Base-by-base conservation (phyloP, 2,797 vertebrate species). In the Enteromius paludinosus region DNA sequence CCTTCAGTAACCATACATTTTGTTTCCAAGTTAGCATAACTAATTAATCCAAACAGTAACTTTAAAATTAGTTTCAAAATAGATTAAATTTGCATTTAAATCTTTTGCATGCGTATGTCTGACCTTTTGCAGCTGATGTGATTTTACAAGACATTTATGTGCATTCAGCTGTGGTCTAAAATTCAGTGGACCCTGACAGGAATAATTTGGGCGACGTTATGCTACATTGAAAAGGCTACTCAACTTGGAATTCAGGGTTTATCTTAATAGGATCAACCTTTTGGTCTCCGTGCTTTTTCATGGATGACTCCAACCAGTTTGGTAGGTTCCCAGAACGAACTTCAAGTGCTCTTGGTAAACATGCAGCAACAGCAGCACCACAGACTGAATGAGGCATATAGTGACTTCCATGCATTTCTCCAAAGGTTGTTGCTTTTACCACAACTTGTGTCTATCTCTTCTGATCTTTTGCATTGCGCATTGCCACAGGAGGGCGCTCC, bases 401-500 rank as follows among this genome's bases (percentile, higher is more conserved):
- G 35, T 78, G 79, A 81, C 64, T 84, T 25, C 23, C 49, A 59
- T 76, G 68, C 18, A 74, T 76, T 71, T 73, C 66, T 75, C 56
- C 59, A 25, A 47, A 35, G 56, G 54, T 20, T 43, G 47, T 73
- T 54, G 18, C 49, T 54, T n/a, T 74, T 41, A 62, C 49, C 52
- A 43, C 69, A 85, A 25, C 15, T 20, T 61, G 43, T 56, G 33
- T 70, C 15, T 23, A 43, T 78, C n/a, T 28, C 41, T 61, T 20
- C 49, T 52, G 49, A 20, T 52, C 41, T 35, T 43, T 47, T 77
- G 35, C 72, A n/a, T 84, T 68, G 45, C 85, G 76, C 66, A 85
- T 91, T 93, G 93, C 92, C 94, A 94, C 94, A 95, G 93, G 95
- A 93, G 91, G 92, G 91, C 87, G 76, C 90, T 84, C 71, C 90